Percentiles rank a stretch among this genome's conserved stretches.
phyloP scores from a whole-genome alignment of 2,797 vertebrate genomes.

The Rhinogobio ventralis region DNA sequence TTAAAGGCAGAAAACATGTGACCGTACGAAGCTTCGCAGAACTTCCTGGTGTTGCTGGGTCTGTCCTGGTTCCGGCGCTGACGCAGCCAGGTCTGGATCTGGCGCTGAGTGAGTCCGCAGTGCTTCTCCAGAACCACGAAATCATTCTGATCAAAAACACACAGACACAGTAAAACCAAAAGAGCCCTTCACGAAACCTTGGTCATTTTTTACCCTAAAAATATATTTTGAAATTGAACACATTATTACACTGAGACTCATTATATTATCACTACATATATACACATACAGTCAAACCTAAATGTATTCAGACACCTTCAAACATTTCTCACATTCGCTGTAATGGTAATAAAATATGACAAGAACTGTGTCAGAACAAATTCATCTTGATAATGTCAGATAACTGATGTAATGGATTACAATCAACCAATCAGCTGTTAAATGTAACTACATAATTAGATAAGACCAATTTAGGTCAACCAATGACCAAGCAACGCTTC shows the following conservation, averaged over 20 bases:
- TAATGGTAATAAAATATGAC: too few species aligned
- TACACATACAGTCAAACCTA: too few species aligned
- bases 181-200: background rate
- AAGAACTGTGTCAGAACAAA: too few species aligned
- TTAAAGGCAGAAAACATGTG: background rate
- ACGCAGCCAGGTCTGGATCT: constrained; percentile 89
- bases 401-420: too few species aligned
- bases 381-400: too few species aligned
- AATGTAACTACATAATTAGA: too few species aligned
- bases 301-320: too few species aligned
- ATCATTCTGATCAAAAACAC: constrained; percentile 67
- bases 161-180: background rate
- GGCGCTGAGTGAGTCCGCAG: constrained; percentile 78
- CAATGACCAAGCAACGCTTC: too few species aligned
- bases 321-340: too few species aligned
- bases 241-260: background rate
- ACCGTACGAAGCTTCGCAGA: constrained; percentile 88
- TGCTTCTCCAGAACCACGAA: constrained; percentile 74
- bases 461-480: too few species aligned
- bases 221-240: background rate
- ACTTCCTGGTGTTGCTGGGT: constrained; percentile 88
- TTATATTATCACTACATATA: background rate
- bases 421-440: too few species aligned
- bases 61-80: constrained; percentile 84
- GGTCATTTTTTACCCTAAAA: background rate